These are phyloP conservation scores for Heterotis niloticus DNA, from an alignment of 2,113 vertebrate genomes.

Conservation along the genomic window DNA sequence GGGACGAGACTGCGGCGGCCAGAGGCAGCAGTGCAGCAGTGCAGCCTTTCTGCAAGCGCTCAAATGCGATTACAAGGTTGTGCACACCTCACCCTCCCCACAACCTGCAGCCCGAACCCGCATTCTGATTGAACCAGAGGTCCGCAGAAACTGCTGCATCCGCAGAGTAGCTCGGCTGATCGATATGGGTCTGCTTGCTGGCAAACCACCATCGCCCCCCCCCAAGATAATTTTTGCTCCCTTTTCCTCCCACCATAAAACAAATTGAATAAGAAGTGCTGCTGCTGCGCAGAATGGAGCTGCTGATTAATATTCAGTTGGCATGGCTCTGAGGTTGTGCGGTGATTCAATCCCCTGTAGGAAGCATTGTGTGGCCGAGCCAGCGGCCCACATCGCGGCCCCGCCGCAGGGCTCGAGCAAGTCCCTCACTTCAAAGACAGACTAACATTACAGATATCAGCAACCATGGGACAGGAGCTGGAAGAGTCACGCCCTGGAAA, in stretches of 20 bases:
- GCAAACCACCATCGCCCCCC: no score
- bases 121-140: background rate
- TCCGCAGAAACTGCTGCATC: background rate
- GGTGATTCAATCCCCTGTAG: background rate
- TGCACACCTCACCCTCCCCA: background rate
- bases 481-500: background rate
- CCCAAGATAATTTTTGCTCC: background rate
- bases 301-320: background rate
- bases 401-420: background rate
- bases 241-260: background rate
- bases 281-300: background rate
- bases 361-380: background rate
- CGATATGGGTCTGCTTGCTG: background rate
- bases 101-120: background rate
- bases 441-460: background rate
- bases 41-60: constrained; percentile 10
- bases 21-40: constrained; percentile 20
- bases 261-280: background rate
- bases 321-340: background rate
- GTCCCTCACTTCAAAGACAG: background rate
- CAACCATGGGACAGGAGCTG: background rate
- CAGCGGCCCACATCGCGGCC: background rate
- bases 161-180: background rate
- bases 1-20: background rate
- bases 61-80: background rate